phyloP scores from a whole-genome alignment of 2,888 invertebrate genomes.

The Drosophila paramelanica region DNA sequence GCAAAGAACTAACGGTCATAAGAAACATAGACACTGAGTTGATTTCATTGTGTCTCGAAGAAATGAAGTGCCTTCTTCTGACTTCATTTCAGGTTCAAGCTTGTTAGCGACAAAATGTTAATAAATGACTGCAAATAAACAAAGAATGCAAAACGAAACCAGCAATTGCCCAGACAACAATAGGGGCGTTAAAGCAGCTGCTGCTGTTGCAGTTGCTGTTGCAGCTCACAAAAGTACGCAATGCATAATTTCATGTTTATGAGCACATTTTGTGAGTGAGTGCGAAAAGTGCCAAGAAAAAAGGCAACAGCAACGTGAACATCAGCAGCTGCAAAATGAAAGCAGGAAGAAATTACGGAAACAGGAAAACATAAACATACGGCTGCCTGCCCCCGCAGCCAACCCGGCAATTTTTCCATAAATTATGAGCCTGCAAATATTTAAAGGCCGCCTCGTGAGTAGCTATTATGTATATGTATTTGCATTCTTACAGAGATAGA shows the following conservation, averaged over 20 bases:
- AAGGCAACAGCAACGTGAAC: slow-evolving; percentile 16
- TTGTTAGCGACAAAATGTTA: slow-evolving; percentile 19
- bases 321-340: slow-evolving; percentile 53
- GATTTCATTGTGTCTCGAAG: background rate
- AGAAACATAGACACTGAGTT: background rate
- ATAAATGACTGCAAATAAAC: slow-evolving; percentile 19
- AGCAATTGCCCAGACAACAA: background rate
- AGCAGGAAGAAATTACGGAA: slow-evolving; percentile 78
- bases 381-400: slow-evolving; percentile 43
- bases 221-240: slow-evolving; percentile 49
- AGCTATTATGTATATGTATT: slow-evolving; percentile 63
- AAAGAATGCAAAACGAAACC: background rate
- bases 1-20: background rate
- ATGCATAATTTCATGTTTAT: slow-evolving; percentile 52
- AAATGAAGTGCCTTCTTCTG: too few species aligned
- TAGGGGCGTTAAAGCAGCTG: slow-evolving; percentile 25
- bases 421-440: slow-evolving; percentile 71
- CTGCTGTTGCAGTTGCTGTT: slow-evolving; percentile 30
- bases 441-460: slow-evolving; percentile 71
- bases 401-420: slow-evolving; percentile 67
- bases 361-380: slow-evolving; percentile 79
- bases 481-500: slow-evolving; percentile 32
- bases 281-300: slow-evolving; percentile 47
- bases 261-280: slow-evolving; percentile 33
- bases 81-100: too few species aligned